Evolutionary conservation across 1,140 invertebrate genomes (phyloP), one percentile per base, ranked within the genome.

Genomic region (Euura lappo): DNA sequence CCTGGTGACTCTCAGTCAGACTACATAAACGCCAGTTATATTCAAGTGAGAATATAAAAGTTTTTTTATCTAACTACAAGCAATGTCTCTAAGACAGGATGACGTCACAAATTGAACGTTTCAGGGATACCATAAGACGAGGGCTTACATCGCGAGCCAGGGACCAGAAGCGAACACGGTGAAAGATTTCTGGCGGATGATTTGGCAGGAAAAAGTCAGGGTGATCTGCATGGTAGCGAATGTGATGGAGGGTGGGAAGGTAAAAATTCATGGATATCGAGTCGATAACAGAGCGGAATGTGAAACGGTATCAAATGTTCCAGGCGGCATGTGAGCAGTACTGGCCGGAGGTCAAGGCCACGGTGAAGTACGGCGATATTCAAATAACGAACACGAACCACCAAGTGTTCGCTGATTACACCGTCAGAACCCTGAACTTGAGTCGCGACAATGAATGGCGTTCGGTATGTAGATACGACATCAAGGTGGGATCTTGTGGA

Each of bases 11-110:
- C 85, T 11, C 89, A 89, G 44, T 90, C 89, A 72, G 98, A 99
- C 88, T 99, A 99, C 82, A 99, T 99, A 72, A 99, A 99, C 89
- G 97, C 98, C 45, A 99, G 97, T 86, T 98, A 96, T 81, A 93
- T 95, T 78, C 93, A 92, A 89, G 94, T 95, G 83, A 83, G 82
- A 78, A 45, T 70, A 64, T 60, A 65, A 43, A 65, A 51, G 8
- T 74, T 11, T 65, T 70, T 45, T 69, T 45, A 45, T n/a, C n/a
- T n/a, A n/a, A n/a, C n/a, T 28, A 28, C 28, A 28, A 28, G 0
- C 1, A 28, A 28, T 28, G 28, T 28, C 1, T 28, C 28, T 28
- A 0, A 28, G 28, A 28, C 28, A 1, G 28, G 28, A 28, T 28
- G 28, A 28, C 28, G 28, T 28, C 28, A 28, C 28, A 68, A 10